Percentiles rank a stretch among this genome's conserved stretches.
phyloP scores from a whole-genome alignment of 2,797 vertebrate species.

The Kryptopterus vitreolus region DNA sequence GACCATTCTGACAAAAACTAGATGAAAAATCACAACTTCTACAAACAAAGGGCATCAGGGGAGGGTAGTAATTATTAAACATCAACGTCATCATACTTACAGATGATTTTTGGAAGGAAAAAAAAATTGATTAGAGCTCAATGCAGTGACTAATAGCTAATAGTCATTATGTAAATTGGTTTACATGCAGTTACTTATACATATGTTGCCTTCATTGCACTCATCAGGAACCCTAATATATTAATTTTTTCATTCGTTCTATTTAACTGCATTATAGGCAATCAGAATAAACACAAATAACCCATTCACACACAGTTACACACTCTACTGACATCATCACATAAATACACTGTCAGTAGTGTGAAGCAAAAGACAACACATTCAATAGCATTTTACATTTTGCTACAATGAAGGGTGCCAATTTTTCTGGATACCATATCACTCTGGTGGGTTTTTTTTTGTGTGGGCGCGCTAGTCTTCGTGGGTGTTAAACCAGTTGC shows the following conservation, averaged over 20 bases:
- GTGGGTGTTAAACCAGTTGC: not conserved
- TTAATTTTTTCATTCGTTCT: too few species aligned
- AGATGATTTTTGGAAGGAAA: not conserved
- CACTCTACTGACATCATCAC: not conserved
- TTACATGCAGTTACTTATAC: not conserved
- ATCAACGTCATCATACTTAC: not conserved
- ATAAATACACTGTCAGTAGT: not conserved
- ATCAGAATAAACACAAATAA: not conserved
- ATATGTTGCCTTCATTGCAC: not conserved
- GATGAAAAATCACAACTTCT: too few species aligned
- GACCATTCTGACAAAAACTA: too few species aligned
- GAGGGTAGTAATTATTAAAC: too few species aligned
- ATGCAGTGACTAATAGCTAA: not conserved
- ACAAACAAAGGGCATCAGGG: not conserved
- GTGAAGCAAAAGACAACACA: not conserved
- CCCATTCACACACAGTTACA: not conserved
- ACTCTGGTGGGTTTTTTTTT: too few species aligned
- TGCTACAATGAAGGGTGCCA: not conserved
- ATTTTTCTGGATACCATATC: not conserved
- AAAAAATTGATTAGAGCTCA: not conserved
- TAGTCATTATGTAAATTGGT: not conserved
- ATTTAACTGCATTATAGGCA: not conserved
- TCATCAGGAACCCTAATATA: not conserved
- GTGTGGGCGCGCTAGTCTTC: conserved; percentile 4
- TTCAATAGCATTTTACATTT: not conserved